Percentiles rank a stretch among this genome's conserved stretches.
Conservation (phyloP, 2,888 invertebrate genomes). For the Hedya salicella region DNA sequence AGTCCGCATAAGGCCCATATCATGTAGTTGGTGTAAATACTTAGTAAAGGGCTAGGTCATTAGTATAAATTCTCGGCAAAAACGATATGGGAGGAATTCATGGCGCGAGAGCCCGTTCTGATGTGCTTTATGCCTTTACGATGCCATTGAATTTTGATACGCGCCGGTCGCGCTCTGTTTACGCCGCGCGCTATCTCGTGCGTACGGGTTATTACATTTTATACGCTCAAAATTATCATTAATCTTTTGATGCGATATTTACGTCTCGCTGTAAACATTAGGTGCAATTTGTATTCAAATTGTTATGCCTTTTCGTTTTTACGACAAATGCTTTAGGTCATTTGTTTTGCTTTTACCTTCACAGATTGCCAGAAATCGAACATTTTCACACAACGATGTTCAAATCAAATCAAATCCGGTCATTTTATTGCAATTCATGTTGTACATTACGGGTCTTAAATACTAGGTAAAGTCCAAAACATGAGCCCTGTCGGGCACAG, state of each 20-base stretch:
- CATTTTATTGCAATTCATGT: no score
- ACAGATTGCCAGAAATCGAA: no score
- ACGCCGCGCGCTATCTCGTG: constrained; percentile 18
- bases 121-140: constrained; percentile 59
- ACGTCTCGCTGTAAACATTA: constrained; percentile 6
- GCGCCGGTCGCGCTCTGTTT: constrained; percentile 43
- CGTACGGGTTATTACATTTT: constrained; percentile 32
- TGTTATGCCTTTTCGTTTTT: constrained; percentile 3
- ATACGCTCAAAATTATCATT: constrained; percentile 38
- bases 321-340: constrained; percentile 9
- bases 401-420: no score
- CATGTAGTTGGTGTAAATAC: constrained; percentile 1
- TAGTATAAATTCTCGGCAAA: constrained; percentile 40
- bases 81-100: constrained; percentile 54
- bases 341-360: not conserved
- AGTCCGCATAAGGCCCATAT: not conserved
- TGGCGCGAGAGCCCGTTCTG: constrained; percentile 55
- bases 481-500: no score
- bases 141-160: constrained; percentile 61
- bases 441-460: no score
- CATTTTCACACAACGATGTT: no score
- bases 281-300: constrained; percentile 30
- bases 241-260: constrained; percentile 36
- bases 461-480: no score
- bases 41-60: constrained; percentile 33